Base-by-base conservation (phyloP, 2,797 vertebrate genomes). In the Pyrocephalus nanus region DNA sequence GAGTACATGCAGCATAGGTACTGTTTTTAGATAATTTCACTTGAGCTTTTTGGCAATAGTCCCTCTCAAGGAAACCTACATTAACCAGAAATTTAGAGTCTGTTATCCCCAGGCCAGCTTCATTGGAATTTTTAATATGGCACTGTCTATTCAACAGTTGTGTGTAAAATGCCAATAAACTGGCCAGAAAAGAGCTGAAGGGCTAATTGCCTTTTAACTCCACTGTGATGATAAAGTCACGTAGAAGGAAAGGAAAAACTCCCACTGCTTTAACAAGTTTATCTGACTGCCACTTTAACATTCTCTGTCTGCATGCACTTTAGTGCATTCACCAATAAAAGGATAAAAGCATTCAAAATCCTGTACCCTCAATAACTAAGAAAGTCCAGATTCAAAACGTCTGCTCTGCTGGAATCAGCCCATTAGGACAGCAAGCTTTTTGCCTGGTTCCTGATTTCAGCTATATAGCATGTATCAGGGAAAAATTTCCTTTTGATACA, bases 141-240 rank as follows among this genome's bases (percentile, higher is more conserved):
- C 94, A 95, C 95, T 97, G 97, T 97, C 97, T 98, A 97, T 97
- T 97, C 97, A 97, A 96, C 95, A 97, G 96, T 97, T 97, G 94
- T 97, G 97, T 97, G 97, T 98, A 98, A 98, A 98, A 97, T 61
- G 71, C 96, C 97, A 97, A 97, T 98, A 98, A 98, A 98, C 89
- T 96, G 97, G 88, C 94, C 96, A 95, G 97, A 97, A 98, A 97
- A 97, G 97, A 97, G 97, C 96, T 97, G 96, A 97, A 97, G 97
- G 96, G 95, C 97, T 98, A 98, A 98, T 98, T 98, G 97, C 97
- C 97, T 98, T 98, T 98, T 97, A 98, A 98, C 97, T 98, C 95
- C 94, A 88, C 96, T 92, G 96, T 91, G 97, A 98, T 97, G 98
- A 97, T 98, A 98, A 98, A 98, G 95, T 97, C 97, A 96, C 83